Conservation (phyloP, 1,140 invertebrate species). For the Drosophila setifemur region DNA sequence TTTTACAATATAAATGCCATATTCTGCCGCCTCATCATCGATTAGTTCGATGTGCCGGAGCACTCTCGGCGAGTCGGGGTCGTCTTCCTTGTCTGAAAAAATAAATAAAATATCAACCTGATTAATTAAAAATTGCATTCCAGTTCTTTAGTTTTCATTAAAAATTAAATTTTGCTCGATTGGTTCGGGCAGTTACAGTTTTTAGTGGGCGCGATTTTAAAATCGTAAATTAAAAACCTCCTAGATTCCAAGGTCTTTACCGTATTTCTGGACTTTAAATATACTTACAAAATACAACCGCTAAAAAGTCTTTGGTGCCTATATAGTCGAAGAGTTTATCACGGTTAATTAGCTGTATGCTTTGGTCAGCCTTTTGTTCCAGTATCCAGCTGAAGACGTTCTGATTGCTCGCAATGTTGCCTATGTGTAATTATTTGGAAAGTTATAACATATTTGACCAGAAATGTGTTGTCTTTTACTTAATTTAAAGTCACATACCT, state of each 20-base stretch:
- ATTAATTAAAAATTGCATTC: background rate
- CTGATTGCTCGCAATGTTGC: constrained; percentile 92
- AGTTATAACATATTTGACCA: background rate
- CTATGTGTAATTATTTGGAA: constrained; percentile 83
- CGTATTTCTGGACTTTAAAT: constrained; percentile 3
- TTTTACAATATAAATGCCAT: constrained; percentile 95
- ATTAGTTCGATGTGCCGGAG: constrained; percentile 94
- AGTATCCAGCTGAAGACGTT: constrained; percentile 95
- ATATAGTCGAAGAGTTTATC: constrained; percentile 93
- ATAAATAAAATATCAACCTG: background rate
- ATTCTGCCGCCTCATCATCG: constrained; percentile 95
- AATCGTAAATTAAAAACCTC: constrained; percentile 14
- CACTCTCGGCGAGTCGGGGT: constrained; percentile 89
- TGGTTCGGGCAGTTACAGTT: constrained; percentile 79
- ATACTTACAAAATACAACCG: constrained; percentile 95
- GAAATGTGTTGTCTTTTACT: background rate
- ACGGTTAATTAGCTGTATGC: constrained; percentile 95
- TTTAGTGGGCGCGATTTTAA: constrained; percentile 67
- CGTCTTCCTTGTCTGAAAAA: constrained; percentile 90
- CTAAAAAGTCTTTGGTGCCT: constrained; percentile 95
- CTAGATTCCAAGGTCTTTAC: constrained; percentile 45
- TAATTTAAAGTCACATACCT: constrained; percentile 62
- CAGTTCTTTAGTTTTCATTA: background rate
- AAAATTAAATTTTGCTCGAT: constrained; percentile 24
- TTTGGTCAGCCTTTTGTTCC: constrained; percentile 95